These are phyloP conservation scores for Distichodus sexfasciatus DNA, from an alignment of 2,797 vertebrate species.

Conservation along the genomic window DNA sequence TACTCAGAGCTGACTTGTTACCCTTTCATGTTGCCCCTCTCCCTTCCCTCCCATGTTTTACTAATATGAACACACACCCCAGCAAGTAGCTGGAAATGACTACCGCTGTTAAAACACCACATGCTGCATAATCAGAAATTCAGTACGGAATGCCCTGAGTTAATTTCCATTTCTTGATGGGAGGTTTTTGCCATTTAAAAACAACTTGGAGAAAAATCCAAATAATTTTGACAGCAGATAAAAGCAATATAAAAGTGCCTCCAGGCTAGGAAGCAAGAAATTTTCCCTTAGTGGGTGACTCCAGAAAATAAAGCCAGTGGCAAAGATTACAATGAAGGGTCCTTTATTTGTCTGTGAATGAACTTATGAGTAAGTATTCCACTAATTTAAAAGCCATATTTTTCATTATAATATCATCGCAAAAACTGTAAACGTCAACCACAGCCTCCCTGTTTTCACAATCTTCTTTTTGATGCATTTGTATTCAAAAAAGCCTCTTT, in stretches of 20 bases:
- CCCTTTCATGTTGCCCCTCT: background rate
- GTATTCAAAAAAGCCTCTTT: background rate
- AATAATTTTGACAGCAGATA: conserved; percentile 26
- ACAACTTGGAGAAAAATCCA: too few relatives aligned
- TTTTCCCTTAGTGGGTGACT: conserved; percentile 18
- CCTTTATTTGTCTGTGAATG: background rate
- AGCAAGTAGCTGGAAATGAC: conserved; percentile 4
- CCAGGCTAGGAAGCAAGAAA: conserved; percentile 7
- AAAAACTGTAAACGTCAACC: background rate
- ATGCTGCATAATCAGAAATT: background rate
- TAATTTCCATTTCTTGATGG: background rate
- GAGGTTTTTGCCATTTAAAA: conserved; percentile 38
- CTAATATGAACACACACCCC: background rate
- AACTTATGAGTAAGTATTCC: background rate
- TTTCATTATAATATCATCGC: background rate
- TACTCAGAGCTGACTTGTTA: background rate
- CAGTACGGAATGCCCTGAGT: background rate
- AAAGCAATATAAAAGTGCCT: conserved; percentile 31
- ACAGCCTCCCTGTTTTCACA: background rate
- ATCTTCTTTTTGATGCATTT: background rate
- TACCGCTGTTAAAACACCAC: background rate
- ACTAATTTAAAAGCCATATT: background rate
- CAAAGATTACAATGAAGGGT: background rate
- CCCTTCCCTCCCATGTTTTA: background rate
- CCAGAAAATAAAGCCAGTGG: conserved; percentile 5